Conservation (phyloP, 2,113 vertebrate species). For the Seriola rivoliana region DNA sequence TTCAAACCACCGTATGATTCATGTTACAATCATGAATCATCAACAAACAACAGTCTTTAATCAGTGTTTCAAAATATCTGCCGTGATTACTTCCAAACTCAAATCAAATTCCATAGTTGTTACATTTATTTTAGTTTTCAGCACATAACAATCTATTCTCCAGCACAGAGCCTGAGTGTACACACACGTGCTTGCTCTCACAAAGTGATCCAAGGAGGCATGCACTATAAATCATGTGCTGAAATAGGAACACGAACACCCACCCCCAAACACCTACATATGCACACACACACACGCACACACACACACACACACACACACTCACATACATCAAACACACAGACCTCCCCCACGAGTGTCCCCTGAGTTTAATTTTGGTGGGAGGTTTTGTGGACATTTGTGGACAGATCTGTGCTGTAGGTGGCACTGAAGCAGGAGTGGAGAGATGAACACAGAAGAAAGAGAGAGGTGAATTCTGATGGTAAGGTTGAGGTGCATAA, state of each 20-base stretch:
- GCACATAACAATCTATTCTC: conserved; percentile 15
- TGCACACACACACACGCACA: conserved; percentile 28
- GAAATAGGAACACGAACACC: conserved; percentile 52
- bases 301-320: conserved; percentile 22
- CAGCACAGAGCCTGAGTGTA: not conserved
- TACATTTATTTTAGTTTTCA: conserved; percentile 2
- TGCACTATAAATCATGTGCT: conserved; percentile 56
- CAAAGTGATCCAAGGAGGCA: conserved; percentile 33
- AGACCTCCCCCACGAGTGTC: conserved; percentile 44
- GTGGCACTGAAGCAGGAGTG: conserved; percentile 30
- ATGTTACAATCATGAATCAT: not conserved
- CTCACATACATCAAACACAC: conserved; percentile 32
- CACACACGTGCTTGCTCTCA: conserved; percentile 16
- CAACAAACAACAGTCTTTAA: not conserved
- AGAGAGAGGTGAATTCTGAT: not conserved
- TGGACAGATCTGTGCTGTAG: conserved; percentile 52
- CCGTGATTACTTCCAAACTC: not conserved
- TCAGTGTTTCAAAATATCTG: not conserved
- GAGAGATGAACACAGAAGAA: conserved; percentile 17
- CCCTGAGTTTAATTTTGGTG: conserved; percentile 65
- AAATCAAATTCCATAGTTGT: not conserved
- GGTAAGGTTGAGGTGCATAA: not conserved
- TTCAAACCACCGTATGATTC: not conserved
- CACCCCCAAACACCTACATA: conserved; percentile 46
- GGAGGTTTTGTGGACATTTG: conserved; percentile 48